Evolutionary conservation across 2,113 vertebrate species (phyloP).

Genomic region (Oceanites oceanicus): DNA sequence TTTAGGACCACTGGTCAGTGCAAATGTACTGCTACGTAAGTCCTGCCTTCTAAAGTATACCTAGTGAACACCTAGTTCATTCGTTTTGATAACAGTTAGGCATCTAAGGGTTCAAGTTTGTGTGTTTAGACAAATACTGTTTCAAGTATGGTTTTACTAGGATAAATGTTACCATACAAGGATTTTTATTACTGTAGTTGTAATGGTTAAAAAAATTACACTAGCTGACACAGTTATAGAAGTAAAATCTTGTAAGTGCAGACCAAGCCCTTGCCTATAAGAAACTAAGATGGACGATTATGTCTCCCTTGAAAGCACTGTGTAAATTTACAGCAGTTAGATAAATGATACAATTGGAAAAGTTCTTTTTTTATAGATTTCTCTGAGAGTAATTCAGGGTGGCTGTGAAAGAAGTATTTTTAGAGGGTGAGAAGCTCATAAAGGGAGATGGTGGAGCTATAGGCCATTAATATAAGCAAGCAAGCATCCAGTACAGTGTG

Average conservation of each 20-base stretch:
- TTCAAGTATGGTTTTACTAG: not conserved
- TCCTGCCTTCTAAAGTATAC: not conserved
- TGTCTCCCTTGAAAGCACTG: not conserved
- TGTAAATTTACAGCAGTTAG: constrained; percentile 21
- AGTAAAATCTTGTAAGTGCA: not conserved
- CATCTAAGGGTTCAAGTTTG: not conserved
- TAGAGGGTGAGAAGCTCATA: not conserved
- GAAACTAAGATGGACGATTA: not conserved
- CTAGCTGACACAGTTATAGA: not conserved
- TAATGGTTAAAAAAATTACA: not conserved
- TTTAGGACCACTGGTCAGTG: not conserved
- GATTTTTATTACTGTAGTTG: not conserved
- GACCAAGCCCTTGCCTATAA: not conserved
- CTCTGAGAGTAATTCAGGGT: not conserved
- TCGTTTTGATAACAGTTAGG: not conserved
- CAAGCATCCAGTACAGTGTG: not conserved
- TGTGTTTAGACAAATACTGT: not conserved
- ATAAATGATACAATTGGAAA: constrained; percentile 45
- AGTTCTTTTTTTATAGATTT: constrained; percentile 12
- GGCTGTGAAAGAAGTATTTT: not conserved
- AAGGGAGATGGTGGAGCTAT: not conserved
- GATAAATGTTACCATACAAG: not conserved
- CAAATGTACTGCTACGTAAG: not conserved
- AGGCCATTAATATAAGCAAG: not conserved
- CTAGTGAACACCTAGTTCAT: not conserved